Percentiles rank a stretch among this genome's conserved stretches.
Conservation (phyloP, 2,888 invertebrate species). For the Mesochorus sp. region DNA sequence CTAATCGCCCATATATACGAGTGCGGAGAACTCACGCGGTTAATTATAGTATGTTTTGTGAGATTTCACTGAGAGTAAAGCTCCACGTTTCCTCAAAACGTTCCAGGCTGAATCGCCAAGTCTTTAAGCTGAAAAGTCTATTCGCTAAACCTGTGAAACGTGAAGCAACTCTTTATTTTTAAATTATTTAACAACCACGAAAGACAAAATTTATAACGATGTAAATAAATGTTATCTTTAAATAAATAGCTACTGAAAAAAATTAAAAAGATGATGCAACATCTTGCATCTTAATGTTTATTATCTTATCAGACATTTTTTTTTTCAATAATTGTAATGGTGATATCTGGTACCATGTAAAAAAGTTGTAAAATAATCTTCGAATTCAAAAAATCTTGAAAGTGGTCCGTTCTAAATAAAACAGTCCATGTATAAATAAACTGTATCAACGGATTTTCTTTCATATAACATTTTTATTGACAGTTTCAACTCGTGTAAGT, state of each 20-base stretch:
- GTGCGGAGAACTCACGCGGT: constrained; percentile 33
- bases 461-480: constrained; percentile 2
- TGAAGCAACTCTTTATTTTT: too few species aligned
- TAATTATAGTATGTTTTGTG: constrained; percentile 62
- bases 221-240: neutral
- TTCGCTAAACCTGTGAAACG: too few species aligned
- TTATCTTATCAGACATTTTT: too few species aligned
- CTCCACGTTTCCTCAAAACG: too few species aligned
- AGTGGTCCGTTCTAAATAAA: too few species aligned
- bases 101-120: too few species aligned
- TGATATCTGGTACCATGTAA: too few species aligned
- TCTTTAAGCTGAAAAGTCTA: too few species aligned
- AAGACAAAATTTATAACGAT: neutral
- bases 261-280: neutral
- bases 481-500: constrained; percentile 29
- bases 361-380: too few species aligned
- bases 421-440: neutral
- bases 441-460: constrained; percentile 21
- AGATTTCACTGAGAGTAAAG: neutral
- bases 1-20: constrained; percentile 54
- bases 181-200: too few species aligned
- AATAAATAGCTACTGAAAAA: neutral
- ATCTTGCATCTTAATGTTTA: neutral
- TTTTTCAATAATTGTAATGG: too few species aligned
- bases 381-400: too few species aligned